Evolutionary conservation across 2,888 invertebrate genomes (phyloP).

Genomic region (Sarcophaga variegata): DNA sequence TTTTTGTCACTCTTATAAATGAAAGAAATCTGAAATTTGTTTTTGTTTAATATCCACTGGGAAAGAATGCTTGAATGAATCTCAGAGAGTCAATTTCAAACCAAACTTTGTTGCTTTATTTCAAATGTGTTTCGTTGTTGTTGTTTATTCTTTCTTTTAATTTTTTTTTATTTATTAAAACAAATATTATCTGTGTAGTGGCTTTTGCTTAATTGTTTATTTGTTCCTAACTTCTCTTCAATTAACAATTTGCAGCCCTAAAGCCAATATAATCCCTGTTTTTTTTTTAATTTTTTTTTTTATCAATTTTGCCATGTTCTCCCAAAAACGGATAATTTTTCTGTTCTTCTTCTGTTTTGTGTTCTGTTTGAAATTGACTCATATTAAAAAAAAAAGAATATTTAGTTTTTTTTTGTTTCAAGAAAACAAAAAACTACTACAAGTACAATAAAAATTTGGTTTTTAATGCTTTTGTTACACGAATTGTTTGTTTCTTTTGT

Average conservation of each 20-base stretch:
- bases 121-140: neutral
- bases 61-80: neutral
- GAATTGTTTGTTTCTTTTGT: conserved; percentile 64
- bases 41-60: conserved; percentile 53
- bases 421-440: conserved; percentile 14
- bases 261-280: too few relatives aligned
- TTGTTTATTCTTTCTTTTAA: neutral
- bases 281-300: too few relatives aligned
- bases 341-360: conserved; percentile 13
- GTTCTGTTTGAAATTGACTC: conserved; percentile 59
- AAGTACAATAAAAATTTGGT: conserved; percentile 27
- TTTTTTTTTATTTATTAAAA: neutral
- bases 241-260: neutral
- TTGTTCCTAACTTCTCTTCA: neutral
- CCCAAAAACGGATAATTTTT: neutral
- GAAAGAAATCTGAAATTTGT: conserved; percentile 56
- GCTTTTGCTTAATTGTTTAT: conserved; percentile 53
- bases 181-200: conserved; percentile 23
- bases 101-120: neutral
- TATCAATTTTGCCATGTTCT: neutral
- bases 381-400: conserved; percentile 5
- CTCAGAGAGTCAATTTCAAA: conserved; percentile 57
- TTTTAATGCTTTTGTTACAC: conserved; percentile 65
- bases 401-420: conserved; percentile 39
- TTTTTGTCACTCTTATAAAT: neutral